Evolutionary conservation across 2,113 vertebrate genomes (phyloP), one percentile per base, ranked within the genome.

Genomic region (Ibidorhyncha struthersii): DNA sequence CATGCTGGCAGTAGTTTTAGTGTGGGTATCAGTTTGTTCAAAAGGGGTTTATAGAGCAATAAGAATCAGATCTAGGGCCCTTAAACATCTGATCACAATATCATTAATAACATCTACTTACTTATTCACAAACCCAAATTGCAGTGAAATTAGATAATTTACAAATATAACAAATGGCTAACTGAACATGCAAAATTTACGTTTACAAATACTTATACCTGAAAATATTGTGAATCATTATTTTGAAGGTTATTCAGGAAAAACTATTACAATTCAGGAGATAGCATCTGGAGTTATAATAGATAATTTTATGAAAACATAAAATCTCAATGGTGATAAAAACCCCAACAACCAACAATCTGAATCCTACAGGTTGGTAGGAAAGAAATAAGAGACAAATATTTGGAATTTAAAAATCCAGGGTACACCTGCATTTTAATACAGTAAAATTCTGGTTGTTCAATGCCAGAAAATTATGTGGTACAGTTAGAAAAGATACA

Each of bases 341-440:
- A 15, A 0, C 0, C 0, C 8, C 7, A 49, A 8, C 4, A 53
- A 17, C 6, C 49, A 52, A 56, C 4, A 56, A 17, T 53, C 45
- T 58, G 77, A 65, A 52, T 45, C 4, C 21, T 62, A 4, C 0
- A 3, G 8, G 14, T 6, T 74, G 5, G 3, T 78, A 49, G 12
- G 25, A 84, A 93, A 86, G 11, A 34, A 77, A 40, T 50, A 66
- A 32, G 23, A 81, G 12, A 73, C 8, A 69, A 80, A 77, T 77
- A 89, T 34, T 80, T 77, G 9, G 6, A 70, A 70, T 55, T 34
- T 79, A 89, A 62, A 40, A 55, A 7, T 70, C 45, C 15, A 3
- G 30, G 19, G 3, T 86, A 47, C 2, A 15, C 10, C 8, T 63
- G 20, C 16, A 40, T 89, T 91, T 81, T 66, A 65, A 58, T 56